A percentile compares a stretch with the other conserved stretches of the same genome.
Conservation (phyloP, 2,888 invertebrate species). For the Nasonovia ribisnigri region DNA sequence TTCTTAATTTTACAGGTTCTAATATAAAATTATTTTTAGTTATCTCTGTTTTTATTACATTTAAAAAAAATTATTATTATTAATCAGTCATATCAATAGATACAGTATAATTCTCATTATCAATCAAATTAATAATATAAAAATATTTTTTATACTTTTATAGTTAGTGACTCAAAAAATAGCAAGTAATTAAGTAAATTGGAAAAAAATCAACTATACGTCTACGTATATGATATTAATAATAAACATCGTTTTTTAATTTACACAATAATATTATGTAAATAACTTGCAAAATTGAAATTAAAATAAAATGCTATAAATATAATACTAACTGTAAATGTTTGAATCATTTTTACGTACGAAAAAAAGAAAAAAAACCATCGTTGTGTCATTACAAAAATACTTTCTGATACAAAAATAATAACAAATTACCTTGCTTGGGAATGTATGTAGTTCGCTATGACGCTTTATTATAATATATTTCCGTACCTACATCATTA, state of each 20-base stretch:
- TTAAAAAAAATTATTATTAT: neutral
- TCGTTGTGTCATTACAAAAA: neutral
- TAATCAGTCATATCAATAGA: neutral
- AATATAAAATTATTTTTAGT: neutral
- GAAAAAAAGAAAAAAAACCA: neutral
- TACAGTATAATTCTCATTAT: neutral
- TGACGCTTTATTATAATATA: neutral
- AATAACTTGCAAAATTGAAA: neutral
- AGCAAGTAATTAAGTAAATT: neutral
- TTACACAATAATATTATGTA: neutral
- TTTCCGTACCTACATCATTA: neutral
- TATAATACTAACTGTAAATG: neutral
- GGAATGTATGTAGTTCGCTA: neutral
- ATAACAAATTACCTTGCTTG: slow-evolving; percentile 12
- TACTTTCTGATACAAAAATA: neutral
- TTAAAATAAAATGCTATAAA: neutral
- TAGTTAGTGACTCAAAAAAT: neutral
- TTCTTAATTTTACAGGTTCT: neutral
- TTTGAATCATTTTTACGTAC: neutral
- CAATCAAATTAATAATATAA: neutral
- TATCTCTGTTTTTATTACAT: neutral
- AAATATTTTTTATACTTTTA: neutral
- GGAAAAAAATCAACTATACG: neutral
- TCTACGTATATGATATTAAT: neutral
- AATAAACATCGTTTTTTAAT: neutral